Percentiles rank a stretch among this genome's conserved stretches.
These are phyloP conservation scores for Drosophila picticornis DNA, from an alignment of 2,888 invertebrate genomes.

Conservation along the genomic window DNA sequence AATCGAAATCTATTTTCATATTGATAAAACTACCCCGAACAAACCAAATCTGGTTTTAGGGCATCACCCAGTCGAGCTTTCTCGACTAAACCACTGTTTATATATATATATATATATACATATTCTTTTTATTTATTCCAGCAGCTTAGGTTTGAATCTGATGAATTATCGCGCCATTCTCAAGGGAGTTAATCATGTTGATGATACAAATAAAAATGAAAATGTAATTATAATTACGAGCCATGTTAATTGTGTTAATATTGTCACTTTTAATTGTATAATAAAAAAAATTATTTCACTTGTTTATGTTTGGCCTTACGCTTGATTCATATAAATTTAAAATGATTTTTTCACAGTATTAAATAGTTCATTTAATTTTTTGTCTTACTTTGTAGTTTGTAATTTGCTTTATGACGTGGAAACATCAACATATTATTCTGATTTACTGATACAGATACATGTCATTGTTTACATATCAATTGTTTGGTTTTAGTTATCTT, in stretches of 20 bases:
- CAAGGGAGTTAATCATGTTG: background rate
- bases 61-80: background rate
- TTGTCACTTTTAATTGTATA: background rate
- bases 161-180: background rate
- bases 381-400: background rate
- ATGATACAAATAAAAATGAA: background rate
- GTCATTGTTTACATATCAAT: background rate
- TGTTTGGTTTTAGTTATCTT: background rate
- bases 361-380: background rate
- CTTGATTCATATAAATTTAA: background rate
- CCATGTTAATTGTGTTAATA: background rate
- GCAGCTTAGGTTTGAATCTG: background rate
- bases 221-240: background rate
- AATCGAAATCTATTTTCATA: background rate
- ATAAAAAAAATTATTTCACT: background rate
- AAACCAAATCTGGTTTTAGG: background rate
- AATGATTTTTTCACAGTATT: background rate
- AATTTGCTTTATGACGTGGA: background rate
- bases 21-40: background rate
- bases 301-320: background rate
- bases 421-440: background rate
- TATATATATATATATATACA: too few relatives aligned
- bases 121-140: background rate
- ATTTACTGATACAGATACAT: background rate
- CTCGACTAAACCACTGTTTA: background rate